phyloP scores from a whole-genome alignment of 2,797 vertebrate species.

The Megalops cyprinoides region DNA sequence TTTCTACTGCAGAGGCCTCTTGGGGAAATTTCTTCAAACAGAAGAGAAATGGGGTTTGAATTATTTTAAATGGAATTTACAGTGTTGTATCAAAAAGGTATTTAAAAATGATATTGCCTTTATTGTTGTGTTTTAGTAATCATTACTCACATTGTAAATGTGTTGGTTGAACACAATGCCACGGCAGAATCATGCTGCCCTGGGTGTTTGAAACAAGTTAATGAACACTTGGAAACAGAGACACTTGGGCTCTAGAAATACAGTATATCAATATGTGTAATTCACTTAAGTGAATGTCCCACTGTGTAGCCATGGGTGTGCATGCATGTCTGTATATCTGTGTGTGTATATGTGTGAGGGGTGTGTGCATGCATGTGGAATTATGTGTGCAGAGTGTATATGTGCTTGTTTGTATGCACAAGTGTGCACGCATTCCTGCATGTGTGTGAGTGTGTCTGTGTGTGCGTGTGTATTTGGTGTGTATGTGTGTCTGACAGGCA shows the following conservation, averaged over 20 bases:
- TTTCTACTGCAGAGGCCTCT: too few relatives aligned
- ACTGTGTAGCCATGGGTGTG: constrained; percentile 26
- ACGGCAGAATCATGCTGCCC: neutral
- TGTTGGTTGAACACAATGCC: neutral
- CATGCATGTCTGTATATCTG: constrained; percentile 12
- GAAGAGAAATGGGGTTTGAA: too few relatives aligned
- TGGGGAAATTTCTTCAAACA: too few relatives aligned
- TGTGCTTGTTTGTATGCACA: constrained; percentile 32
- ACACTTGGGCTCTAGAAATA: neutral
- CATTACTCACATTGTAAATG: neutral
- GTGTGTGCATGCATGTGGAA: neutral
- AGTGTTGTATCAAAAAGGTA: too few relatives aligned
- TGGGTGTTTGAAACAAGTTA: neutral
- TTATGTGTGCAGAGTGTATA: constrained; percentile 8
- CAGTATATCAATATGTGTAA: neutral
- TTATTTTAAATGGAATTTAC: too few relatives aligned
- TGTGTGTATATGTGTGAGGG: constrained; percentile 6
- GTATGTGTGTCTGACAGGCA: neutral
- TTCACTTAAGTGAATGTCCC: too few relatives aligned
- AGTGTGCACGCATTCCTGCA: too few relatives aligned
- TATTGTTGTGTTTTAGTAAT: too few relatives aligned
- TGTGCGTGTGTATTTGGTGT: constrained; percentile 36
- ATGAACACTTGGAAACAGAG: neutral
- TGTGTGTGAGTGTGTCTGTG: too few relatives aligned
- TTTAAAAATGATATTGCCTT: too few relatives aligned